Base-by-base conservation (phyloP, 2,888 invertebrate species). In the Orthosia gothica region DNA sequence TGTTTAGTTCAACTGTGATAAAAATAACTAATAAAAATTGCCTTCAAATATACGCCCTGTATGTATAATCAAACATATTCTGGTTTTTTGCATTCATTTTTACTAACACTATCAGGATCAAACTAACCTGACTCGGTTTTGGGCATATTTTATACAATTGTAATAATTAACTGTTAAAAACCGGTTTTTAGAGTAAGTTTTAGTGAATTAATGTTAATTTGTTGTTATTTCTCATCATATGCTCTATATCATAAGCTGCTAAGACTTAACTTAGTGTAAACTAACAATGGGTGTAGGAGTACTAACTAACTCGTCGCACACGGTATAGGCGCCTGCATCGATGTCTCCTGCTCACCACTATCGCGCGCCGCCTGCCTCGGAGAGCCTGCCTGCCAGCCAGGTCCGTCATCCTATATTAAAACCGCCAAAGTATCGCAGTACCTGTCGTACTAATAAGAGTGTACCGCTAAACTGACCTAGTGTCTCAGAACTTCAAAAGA, bases 331-430 rank as follows among this genome's bases (percentile, higher is more conserved):
- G 93, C 99, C 99, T 90, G 98, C 99, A 94, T 98, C 98, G 93
- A 98, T 98, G 98, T 98, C 98, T 84, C 98, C 98, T 88, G 98
- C 98, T 93, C 98, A 98, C 96, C 98, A 98, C 96, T 98, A 92
- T 94, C 94, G 96, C 91, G 88, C 93, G 96, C 97, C 94, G 97
- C 97, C 97, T 96, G 97, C 93, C 90, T 98, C 98, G 89, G 98
- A 98, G 97, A 98, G 98, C 91, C 98, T 98, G 95, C 98, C 98
- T 90, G 97, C 97, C 93, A 98, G 98, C 97, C 98, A 98, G 98
- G 98, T 98, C 97, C 89, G 95, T 92, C 85, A 9, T 47, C 11
- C 15, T 26, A 1, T 32, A 26, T 26, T 47, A 5, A 9, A 18
- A 54, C 26, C 45, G 65, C 55, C 63, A 9, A 23, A 20, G 3